A percentile compares a stretch with the other conserved stretches of the same genome.
Evolutionary conservation across 2,113 vertebrate genomes (phyloP).

Genomic region (Rafetus swinhoei): DNA sequence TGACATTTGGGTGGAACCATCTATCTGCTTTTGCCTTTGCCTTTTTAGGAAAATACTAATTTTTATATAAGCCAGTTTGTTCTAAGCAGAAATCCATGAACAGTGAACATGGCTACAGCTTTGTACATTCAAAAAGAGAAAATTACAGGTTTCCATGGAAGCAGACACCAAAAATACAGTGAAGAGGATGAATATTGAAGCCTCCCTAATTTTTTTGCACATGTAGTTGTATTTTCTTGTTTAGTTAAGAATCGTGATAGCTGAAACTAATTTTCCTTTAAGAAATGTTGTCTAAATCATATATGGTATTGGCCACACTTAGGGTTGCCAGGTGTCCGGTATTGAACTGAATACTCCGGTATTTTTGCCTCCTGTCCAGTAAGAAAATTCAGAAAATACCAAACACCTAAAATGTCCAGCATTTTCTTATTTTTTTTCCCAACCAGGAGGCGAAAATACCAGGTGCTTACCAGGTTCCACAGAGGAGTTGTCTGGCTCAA

Average conservation of each 20-base stretch:
- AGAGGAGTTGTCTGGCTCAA: too few species aligned
- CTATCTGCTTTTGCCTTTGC: background rate
- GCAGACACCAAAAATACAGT: background rate
- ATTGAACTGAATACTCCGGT: too few species aligned
- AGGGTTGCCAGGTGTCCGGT: too few species aligned
- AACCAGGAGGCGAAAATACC: too few species aligned
- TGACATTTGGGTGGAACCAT: background rate
- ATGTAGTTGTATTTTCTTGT: background rate
- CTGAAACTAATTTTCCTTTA: background rate
- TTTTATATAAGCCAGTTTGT: constrained; percentile 1
- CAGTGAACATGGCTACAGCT: background rate
- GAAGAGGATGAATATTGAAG: background rate
- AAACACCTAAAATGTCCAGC: too few species aligned
- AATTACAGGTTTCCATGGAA: background rate
- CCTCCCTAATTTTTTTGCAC: background rate
- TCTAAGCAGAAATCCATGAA: background rate
- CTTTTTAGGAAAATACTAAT: constrained; percentile 16
- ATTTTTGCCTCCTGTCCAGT: too few species aligned
- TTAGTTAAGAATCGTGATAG: background rate
- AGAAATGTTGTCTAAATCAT: background rate
- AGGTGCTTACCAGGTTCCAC: too few species aligned
- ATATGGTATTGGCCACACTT: too few species aligned
- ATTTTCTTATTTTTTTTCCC: too few species aligned
- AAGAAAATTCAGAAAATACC: too few species aligned
- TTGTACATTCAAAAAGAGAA: background rate